Conservation (phyloP, 92 coral and sea anemone species). For the Epizoanthus ramosus region DNA sequence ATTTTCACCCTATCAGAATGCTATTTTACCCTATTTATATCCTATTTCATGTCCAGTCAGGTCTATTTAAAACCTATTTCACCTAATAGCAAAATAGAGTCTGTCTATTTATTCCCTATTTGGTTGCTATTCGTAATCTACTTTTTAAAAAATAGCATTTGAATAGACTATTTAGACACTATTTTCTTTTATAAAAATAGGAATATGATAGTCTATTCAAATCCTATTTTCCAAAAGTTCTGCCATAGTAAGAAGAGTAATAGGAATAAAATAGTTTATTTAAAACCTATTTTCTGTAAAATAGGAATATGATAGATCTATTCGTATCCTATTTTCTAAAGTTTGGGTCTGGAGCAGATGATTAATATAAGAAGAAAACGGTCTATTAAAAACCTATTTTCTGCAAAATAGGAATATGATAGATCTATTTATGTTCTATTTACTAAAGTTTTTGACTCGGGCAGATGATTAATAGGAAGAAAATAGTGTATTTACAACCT, state of each 20-base stretch:
- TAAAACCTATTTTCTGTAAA: too few species aligned
- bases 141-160: neutral
- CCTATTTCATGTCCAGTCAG: too few species aligned
- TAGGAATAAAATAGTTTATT: neutral
- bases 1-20: too few species aligned
- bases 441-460: neutral
- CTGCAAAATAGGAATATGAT: too few species aligned
- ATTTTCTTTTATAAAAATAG: neutral
- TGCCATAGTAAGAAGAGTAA: neutral
- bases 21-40: too few species aligned
- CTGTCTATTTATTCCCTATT: neutral
- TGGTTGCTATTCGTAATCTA: neutral
- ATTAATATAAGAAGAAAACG: neutral
- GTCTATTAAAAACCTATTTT: neutral
- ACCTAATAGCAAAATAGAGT: neutral
- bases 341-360: neutral
- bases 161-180: neutral
- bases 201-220: neutral
- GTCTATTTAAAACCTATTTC: neutral
- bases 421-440: too few species aligned
- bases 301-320: too few species aligned
- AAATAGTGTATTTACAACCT: neutral
- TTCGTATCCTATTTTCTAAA: neutral
- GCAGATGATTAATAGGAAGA: neutral
- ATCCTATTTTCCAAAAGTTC: neutral